A percentile compares a stretch with the other conserved stretches of the same genome.
phyloP scores from a whole-genome alignment of 1,140 invertebrate species.

The Tetranychus urticae region DNA sequence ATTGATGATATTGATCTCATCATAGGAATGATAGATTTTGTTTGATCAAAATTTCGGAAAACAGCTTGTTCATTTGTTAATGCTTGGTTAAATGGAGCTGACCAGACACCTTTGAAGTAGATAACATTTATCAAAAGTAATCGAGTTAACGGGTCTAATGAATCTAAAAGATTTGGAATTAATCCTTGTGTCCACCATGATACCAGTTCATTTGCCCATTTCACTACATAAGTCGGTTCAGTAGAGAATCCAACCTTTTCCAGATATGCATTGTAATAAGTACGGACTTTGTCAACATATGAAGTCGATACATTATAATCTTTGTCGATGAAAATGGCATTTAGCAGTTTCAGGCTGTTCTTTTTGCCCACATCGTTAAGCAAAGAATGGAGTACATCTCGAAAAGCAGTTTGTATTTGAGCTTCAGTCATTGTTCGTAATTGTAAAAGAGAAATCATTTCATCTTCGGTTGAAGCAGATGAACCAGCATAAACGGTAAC shows the following conservation, averaged over 20 bases:
- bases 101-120: conserved; percentile 53
- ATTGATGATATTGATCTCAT: background rate
- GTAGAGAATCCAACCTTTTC: background rate
- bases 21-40: background rate
- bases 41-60: background rate
- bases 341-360: background rate
- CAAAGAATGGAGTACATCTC: background rate
- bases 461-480: background rate
- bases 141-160: conserved; percentile 26
- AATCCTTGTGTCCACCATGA: conserved; percentile 43
- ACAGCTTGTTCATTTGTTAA: conserved; percentile 20
- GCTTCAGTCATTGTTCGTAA: background rate
- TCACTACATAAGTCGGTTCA: background rate
- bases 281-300: background rate
- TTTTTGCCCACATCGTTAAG: background rate
- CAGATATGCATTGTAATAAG: background rate
- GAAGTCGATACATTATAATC: background rate
- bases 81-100: conserved; percentile 33
- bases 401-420: background rate
- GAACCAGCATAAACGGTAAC: background rate
- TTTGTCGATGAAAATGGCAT: background rate
- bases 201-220: conserved; percentile 24
- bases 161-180: conserved; percentile 32
- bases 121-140: conserved; percentile 46
- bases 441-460: background rate